phyloP scores from a whole-genome alignment of 2,888 invertebrate species.

The Parascotia fuliginaria region DNA sequence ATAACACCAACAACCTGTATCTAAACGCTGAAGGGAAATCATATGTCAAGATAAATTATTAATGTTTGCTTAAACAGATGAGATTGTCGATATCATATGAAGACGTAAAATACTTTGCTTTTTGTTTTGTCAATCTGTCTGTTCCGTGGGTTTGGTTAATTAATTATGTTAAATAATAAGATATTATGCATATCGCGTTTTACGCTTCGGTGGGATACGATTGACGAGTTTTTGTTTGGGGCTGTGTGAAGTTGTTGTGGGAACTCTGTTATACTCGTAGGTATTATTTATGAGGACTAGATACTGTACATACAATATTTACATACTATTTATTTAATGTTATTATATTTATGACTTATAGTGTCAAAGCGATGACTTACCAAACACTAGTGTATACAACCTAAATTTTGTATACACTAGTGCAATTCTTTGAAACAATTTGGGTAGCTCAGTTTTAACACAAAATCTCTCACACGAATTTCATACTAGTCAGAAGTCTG shows the following conservation, averaged over 20 bases:
- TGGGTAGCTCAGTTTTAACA: too few relatives aligned
- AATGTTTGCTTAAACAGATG: constrained; percentile 78
- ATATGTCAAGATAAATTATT: constrained; percentile 75
- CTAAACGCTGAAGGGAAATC: constrained; percentile 69
- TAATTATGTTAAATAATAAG: constrained; percentile 82
- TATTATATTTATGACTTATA: too few relatives aligned
- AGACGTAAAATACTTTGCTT: constrained; percentile 70
- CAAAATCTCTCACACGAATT: too few relatives aligned
- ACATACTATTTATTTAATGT: too few relatives aligned
- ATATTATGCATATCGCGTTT: constrained; percentile 82
- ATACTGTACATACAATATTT: too few relatives aligned
- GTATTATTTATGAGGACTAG: too few relatives aligned
- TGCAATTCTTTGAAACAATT: too few relatives aligned
- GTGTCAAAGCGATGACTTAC: too few relatives aligned
- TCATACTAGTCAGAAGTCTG: too few relatives aligned
- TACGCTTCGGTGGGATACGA: constrained; percentile 53
- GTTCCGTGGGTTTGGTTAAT: constrained; percentile 58
- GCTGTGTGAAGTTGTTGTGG: not conserved
- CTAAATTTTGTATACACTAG: too few relatives aligned
- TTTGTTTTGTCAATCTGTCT: constrained; percentile 80
- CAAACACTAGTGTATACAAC: too few relatives aligned
- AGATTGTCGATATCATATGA: constrained; percentile 74
- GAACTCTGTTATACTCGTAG: too few relatives aligned
- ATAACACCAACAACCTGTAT: constrained; percentile 51
- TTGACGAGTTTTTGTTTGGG: constrained; percentile 9